Percentiles rank a stretch among this genome's conserved stretches.
Conservation (phyloP, 1,140 invertebrate species). For the Pseudobourletiella spinata region DNA sequence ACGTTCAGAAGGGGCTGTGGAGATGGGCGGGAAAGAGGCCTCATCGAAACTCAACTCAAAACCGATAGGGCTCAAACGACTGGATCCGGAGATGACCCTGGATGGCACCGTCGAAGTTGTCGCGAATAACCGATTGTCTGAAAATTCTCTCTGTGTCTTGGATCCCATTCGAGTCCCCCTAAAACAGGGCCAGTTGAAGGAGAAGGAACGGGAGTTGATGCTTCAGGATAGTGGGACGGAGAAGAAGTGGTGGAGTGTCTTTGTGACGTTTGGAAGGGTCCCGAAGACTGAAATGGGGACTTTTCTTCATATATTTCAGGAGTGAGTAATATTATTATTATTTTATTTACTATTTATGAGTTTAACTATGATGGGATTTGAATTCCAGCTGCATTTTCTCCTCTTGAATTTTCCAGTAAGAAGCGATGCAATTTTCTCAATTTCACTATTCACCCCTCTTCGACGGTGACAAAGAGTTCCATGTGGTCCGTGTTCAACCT, state of each 20-base stretch:
- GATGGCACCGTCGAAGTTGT: too few species aligned
- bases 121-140: too few species aligned
- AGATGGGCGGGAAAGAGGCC: too few species aligned
- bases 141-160: background rate
- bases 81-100: too few species aligned
- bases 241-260: constrained; percentile 24
- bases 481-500: constrained; percentile 17
- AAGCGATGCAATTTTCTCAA: constrained; percentile 16
- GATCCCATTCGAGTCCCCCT: background rate
- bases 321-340: constrained; percentile 18
- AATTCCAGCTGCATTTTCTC: too few species aligned
- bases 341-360: constrained; percentile 2
- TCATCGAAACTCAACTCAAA: too few species aligned
- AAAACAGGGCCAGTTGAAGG: background rate
- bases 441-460: constrained; percentile 26
- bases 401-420: too few species aligned
- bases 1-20: too few species aligned
- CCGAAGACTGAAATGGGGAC: constrained; percentile 32
- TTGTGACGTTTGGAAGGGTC: constrained; percentile 27
- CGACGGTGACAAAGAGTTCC: background rate
- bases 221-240: background rate
- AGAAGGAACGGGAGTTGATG: background rate
- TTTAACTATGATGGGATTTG: background rate
- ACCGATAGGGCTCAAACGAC: too few species aligned
- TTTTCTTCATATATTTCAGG: constrained; percentile 31